Base-by-base conservation (phyloP, 2,888 invertebrate genomes). In the Apotomis betuletana region DNA sequence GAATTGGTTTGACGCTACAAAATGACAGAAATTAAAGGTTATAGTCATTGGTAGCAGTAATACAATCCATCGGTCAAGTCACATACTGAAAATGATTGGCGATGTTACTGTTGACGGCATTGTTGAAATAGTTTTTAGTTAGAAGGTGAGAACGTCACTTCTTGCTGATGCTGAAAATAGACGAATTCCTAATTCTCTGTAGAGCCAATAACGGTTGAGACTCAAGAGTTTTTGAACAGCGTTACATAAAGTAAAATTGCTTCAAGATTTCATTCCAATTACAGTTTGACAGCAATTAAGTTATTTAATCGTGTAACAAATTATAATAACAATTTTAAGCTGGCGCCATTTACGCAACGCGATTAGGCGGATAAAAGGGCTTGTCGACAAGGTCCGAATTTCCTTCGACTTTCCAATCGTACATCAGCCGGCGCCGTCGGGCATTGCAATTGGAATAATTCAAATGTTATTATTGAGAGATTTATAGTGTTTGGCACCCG, bases 401-500 rank as follows among this genome's bases (percentile, higher is more conserved):
- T 77, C 78, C 77, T 78, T 75, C 71, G 75, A 74, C 78, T 79
- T 79, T 81, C 80, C 71, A 77, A 73, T 73, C 74, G 57, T 76
- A 74, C 74, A 77, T 78, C 75, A 75, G 71, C 44, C 46, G 58
- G 38, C 57, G 65, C 61, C 64, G 54, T 73, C 72, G 69, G 73
- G 61, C 67, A 75, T 75, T 74, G 74, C 76, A 68, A 75, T 76
- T 74, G 70, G 57, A 61, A 52, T 77, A 77, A 75, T 75, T 75
- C 74, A 71, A 75, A 70, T 55, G 75, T 74, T 70, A 65, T 74
- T 68, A 75, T 74, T 80, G 75, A 57, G 76, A 69, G 76, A 76
- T 77, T 77, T 77, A 76, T 79, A 77, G 78, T 80, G 78, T 78
- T 80, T 80, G 82, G 81, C 82, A 83, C 83, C 88, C 90, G 91